Conservation (phyloP, 2,113 vertebrate species). For the Lates calcarifer region DNA sequence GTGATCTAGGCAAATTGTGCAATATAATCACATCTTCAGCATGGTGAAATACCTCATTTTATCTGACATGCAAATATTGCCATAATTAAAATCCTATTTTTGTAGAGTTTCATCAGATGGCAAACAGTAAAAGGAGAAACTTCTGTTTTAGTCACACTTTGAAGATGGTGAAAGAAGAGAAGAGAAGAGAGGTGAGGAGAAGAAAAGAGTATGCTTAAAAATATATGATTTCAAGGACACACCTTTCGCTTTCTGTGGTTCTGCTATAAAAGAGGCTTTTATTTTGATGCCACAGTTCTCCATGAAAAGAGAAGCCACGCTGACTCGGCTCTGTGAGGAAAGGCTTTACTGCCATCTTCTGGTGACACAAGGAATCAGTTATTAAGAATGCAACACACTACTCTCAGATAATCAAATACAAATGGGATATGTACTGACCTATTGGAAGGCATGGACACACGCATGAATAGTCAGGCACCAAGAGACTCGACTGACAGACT, state of each 20-base stretch:
- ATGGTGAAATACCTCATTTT: background rate
- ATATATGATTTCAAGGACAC: conserved; percentile 9
- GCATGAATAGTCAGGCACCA: background rate
- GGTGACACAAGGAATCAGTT: conserved; percentile 35
- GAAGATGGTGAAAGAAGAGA: background rate
- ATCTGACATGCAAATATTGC: background rate
- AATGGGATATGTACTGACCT: conserved; percentile 61
- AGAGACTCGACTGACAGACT: background rate
- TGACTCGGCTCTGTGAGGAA: conserved; percentile 34
- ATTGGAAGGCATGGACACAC: conserved; percentile 34
- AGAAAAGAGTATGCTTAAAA: background rate
- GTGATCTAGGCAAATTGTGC: background rate
- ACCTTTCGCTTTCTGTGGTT: conserved; percentile 39
- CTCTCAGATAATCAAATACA: conserved; percentile 63
- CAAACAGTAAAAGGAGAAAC: background rate
- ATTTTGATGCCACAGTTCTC: conserved; percentile 3
- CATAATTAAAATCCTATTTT: background rate
- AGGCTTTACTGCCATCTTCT: conserved; percentile 81
- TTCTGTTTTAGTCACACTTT: background rate
- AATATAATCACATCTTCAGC: background rate
- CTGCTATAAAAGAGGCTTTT: conserved; percentile 20
- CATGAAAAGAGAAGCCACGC: background rate
- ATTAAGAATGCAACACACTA: conserved; percentile 45
- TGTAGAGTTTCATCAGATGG: background rate
- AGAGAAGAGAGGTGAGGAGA: background rate